phyloP scores from a whole-genome alignment of 2,113 vertebrate genomes.

The Origma solitaria region DNA sequence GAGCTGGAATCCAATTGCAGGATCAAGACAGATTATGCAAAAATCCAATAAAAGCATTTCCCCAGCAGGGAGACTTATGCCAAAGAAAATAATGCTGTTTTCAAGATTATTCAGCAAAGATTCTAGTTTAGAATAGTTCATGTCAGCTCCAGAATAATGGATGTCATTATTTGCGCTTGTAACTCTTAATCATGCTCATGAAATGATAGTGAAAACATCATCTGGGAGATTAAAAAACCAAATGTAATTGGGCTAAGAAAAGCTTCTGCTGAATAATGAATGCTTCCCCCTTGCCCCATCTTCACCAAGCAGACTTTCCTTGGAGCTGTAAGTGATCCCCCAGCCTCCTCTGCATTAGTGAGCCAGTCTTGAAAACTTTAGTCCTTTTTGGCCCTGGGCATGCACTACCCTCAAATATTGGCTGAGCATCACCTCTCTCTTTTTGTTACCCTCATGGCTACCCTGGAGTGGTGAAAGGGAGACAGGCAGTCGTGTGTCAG shows the following conservation, averaged over 20 bases:
- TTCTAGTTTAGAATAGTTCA: neutral
- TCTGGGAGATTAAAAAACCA: neutral
- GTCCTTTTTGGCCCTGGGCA: neutral
- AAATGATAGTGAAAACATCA: neutral
- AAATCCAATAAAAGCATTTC: slow-evolving; percentile 33
- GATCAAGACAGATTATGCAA: slow-evolving; percentile 41
- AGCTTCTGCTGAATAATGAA: neutral
- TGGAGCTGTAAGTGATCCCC: neutral
- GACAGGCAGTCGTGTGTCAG: accelerated
- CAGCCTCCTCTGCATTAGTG: neutral
- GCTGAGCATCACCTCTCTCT: neutral
- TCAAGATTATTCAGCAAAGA: neutral
- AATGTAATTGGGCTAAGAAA: neutral
- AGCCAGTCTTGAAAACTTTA: neutral
- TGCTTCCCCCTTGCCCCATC: neutral
- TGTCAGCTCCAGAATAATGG: neutral
- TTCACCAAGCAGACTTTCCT: neutral
- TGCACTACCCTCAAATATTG: neutral
- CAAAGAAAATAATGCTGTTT: neutral
- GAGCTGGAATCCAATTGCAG: slow-evolving; percentile 11
- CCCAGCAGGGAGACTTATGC: neutral
- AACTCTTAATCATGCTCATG: neutral
- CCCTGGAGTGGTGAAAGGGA: neutral
- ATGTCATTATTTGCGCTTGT: neutral
- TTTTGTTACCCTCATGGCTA: neutral